A percentile compares a stretch with the other conserved stretches of the same genome.
Evolutionary conservation across 1,140 invertebrate genomes (phyloP).

Genomic region (Caenorhabditis remanei): DNA sequence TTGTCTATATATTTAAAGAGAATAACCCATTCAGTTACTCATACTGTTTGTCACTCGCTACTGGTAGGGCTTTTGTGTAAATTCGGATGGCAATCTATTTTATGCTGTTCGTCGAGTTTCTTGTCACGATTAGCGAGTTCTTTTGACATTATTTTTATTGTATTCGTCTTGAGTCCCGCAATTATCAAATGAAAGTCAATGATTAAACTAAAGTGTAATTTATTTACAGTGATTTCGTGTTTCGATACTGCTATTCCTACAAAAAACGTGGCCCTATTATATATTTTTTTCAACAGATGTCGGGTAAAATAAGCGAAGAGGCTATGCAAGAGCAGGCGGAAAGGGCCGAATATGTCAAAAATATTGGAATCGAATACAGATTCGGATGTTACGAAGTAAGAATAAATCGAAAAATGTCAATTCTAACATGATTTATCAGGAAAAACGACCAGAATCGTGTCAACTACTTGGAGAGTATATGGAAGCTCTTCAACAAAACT

Average conservation of each 20-base stretch:
- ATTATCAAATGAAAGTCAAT: slow-evolving; percentile 38
- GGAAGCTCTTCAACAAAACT: slow-evolving; percentile 73
- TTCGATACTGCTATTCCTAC: slow-evolving; percentile 5
- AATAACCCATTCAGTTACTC: slow-evolving; percentile 19
- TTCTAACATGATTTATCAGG: slow-evolving; percentile 63
- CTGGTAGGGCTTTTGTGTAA: slow-evolving; percentile 42
- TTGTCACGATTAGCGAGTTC: not conserved
- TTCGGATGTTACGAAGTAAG: slow-evolving; percentile 75
- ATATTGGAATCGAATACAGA: slow-evolving; percentile 76
- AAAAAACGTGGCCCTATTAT: not conserved
- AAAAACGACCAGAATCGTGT: slow-evolving; percentile 76
- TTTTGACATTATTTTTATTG: slow-evolving; percentile 29
- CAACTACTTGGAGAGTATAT: slow-evolving; percentile 74
- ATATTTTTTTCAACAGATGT: slow-evolving; percentile 18
- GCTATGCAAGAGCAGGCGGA: slow-evolving; percentile 69
- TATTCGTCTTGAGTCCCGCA: not conserved
- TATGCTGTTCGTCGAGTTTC: not conserved
- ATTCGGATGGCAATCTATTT: not conserved
- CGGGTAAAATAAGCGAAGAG: slow-evolving; percentile 63
- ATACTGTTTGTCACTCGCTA: slow-evolving; percentile 38
- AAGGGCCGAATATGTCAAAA: slow-evolving; percentile 74
- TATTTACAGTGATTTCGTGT: not conserved
- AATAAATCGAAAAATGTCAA: not conserved
- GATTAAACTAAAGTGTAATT: not conserved
- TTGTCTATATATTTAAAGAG: slow-evolving; percentile 30